phyloP scores from a whole-genome alignment of 2,888 invertebrate genomes.

The Eilema griseolum region DNA sequence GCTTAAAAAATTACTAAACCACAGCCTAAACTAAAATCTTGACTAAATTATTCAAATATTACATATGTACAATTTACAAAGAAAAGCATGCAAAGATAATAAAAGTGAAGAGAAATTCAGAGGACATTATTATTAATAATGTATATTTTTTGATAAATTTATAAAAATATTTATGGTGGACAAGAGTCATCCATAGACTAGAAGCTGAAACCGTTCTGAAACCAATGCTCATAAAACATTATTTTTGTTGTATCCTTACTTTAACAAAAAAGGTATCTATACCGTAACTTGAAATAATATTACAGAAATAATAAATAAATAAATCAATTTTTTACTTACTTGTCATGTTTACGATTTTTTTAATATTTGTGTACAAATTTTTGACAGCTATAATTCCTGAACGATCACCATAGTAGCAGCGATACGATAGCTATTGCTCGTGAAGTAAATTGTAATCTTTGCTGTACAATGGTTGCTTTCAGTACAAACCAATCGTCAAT shows the following conservation, averaged over 20 bases:
- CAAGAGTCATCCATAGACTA: not conserved
- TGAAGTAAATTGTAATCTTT: not conserved
- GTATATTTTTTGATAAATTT: too few relatives aligned
- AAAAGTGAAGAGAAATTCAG: too few relatives aligned
- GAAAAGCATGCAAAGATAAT: too few relatives aligned
- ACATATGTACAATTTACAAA: not conserved
- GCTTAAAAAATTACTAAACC: not conserved
- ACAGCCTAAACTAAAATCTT: not conserved
- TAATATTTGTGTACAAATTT: not conserved
- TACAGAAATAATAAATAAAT: not conserved
- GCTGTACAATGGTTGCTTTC: constrained; percentile 11
- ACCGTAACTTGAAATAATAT: not conserved
- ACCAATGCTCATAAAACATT: not conserved
- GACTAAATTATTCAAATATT: not conserved
- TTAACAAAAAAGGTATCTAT: not conserved
- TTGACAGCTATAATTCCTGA: constrained; percentile 26
- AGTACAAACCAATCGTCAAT: rapidly evolving
- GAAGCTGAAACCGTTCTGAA: not conserved
- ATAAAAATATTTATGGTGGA: not conserved
- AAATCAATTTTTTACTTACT: not conserved
- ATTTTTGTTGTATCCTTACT: too few relatives aligned
- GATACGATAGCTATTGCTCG: not conserved
- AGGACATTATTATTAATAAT: too few relatives aligned
- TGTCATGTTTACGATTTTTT: not conserved
- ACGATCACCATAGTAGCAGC: not conserved